Evolutionary conservation across 2,797 vertebrate species (phyloP), one percentile per base, ranked within the genome.

Genomic region (Bradypodion ventrale): DNA sequence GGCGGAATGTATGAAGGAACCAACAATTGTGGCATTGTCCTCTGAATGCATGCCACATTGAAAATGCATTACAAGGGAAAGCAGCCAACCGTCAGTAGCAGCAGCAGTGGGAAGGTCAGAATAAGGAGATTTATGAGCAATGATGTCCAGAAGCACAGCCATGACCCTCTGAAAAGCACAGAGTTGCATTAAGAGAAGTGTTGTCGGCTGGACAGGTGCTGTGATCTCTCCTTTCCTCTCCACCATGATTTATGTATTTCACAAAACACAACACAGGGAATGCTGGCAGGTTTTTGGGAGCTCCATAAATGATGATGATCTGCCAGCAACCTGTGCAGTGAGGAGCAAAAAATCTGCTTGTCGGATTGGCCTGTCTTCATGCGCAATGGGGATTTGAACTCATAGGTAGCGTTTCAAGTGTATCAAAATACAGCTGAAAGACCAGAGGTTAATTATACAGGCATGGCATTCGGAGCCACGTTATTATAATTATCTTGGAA

Each of bases 401-500:
- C 35, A 78, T 84, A 90, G 85, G 78, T 88, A 92, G 84, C 91
- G 86, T 89, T 92, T 93, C 92, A 90, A 93, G 89, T 89, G 85
- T 90, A 91, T 90, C 79, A 84, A 85, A 90, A 83, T 85, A 89
- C 88, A 87, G 87, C 80, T 40, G 83, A 88, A 86, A 63, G 86
- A 87, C 79, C 87, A 91, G 70, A 83, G 88, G 89, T 92, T 92
- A 86, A 83, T 84, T 83, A 82, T 62, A 62, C 81, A 75, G 85
- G 82, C 86, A 87, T 56, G 76, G 82, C 74, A 91, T 86, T 56
- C 66, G 79, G 84, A 89, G 78, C 60, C 49, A 80, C 85, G 79
- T 83, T 88, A 88, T 89, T 90, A 70, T 88, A 91, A 83, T 91
- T 91, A 87, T 87, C 85, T 92, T 91, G 91, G 92, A 93, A 91